phyloP scores from a whole-genome alignment of 2,888 invertebrate genomes.

The Linnaemya tessellans region DNA sequence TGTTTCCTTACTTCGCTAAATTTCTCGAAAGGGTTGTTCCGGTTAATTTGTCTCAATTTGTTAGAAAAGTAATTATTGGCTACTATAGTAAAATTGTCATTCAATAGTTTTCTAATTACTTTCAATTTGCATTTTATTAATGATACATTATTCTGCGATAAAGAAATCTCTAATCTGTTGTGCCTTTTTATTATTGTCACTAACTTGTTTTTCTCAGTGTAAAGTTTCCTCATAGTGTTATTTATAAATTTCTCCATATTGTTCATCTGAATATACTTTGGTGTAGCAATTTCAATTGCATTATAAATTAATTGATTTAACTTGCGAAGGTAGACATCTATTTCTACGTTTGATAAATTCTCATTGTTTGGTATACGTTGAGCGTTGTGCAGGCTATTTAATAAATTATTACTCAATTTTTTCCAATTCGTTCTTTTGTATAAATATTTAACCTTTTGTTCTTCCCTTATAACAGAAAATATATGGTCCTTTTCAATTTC shows the following conservation, averaged over 20 bases:
- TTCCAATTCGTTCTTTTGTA: constrained; percentile 15
- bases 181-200: neutral
- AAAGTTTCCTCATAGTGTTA: neutral
- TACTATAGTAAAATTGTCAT: neutral
- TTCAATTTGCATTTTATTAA: neutral
- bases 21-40: neutral
- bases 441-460: neutral
- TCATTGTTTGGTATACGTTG: neutral
- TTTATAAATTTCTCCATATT: neutral
- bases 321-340: constrained; percentile 3
- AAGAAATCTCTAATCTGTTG: neutral
- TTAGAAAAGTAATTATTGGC: neutral
- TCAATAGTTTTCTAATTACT: too few species aligned
- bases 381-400: neutral
- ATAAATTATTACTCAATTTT: constrained; percentile 20
- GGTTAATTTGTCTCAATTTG: neutral
- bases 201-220: neutral
- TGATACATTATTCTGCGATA: neutral
- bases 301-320: neutral
- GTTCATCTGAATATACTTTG: neutral
- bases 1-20: neutral
- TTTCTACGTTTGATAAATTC: constrained; percentile 21
- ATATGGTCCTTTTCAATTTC: neutral
- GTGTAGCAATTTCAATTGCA: neutral
- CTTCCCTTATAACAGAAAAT: neutral